phyloP scores from a whole-genome alignment of 2,888 invertebrate species.

The Phytoseiulus persimilis region DNA sequence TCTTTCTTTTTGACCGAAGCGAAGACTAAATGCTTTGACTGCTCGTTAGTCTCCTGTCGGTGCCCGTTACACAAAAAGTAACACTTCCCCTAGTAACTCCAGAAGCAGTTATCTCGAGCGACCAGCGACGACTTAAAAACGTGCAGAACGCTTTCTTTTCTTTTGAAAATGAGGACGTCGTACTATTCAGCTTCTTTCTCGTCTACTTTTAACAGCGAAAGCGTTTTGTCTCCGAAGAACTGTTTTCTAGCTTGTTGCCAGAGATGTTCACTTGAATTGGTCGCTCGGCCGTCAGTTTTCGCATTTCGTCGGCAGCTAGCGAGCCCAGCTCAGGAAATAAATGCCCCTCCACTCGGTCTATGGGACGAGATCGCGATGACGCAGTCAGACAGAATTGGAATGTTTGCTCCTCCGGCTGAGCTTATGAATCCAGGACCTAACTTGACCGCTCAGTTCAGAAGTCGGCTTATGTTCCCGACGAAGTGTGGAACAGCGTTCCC shows the following conservation, averaged over 20 bases:
- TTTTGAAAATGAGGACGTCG: background rate
- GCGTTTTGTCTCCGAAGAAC: background rate
- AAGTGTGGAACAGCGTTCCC: no score
- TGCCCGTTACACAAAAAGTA: background rate
- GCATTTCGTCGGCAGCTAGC: background rate
- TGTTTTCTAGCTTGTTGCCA: background rate
- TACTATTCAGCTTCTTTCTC: background rate
- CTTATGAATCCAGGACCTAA: no score
- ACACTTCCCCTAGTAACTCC: background rate
- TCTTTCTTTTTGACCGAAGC: background rate
- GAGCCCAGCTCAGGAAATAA: background rate
- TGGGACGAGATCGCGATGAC: background rate
- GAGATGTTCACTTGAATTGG: background rate
- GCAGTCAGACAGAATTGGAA: background rate
- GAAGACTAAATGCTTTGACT: background rate
- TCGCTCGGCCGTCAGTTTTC: background rate
- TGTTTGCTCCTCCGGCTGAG: background rate
- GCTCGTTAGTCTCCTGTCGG: background rate
- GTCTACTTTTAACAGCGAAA: background rate
- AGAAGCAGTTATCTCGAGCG: background rate
- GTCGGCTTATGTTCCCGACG: no score
- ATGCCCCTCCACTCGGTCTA: background rate
- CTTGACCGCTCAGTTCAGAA: no score
- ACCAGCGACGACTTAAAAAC: background rate
- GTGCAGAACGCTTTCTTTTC: background rate